Percentiles rank a stretch among this genome's conserved stretches.
Conservation (phyloP, 2,797 vertebrate species). For the Falco rusticolus region DNA sequence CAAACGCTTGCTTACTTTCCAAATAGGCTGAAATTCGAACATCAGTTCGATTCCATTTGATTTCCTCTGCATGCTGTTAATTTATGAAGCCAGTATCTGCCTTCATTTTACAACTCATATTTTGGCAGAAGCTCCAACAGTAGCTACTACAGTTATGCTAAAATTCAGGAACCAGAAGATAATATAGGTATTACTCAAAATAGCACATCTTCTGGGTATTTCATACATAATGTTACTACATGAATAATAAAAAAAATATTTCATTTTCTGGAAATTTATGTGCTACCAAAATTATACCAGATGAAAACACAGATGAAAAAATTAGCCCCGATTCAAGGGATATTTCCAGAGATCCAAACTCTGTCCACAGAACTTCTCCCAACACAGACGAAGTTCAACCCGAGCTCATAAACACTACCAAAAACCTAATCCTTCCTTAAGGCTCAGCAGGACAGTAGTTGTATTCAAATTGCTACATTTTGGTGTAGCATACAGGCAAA, state of each 20-base stretch:
- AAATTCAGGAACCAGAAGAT: not conserved
- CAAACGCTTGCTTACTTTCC: not conserved
- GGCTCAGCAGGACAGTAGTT: not conserved
- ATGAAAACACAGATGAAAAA: not conserved
- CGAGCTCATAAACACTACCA: not conserved
- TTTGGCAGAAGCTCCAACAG: not conserved
- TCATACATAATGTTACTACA: not conserved
- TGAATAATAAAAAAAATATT: not conserved
- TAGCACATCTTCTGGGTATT: not conserved
- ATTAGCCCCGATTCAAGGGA: not conserved
- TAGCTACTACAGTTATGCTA: not conserved
- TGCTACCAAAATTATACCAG: fast-evolving
- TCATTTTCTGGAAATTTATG: not conserved
- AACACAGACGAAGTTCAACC: fast-evolving
- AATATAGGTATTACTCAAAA: not conserved
- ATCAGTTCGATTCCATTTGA: not conserved
- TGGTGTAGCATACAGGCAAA: not conserved
- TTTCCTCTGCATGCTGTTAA: not conserved
- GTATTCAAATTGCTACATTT: not conserved
- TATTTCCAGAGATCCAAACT: not conserved
- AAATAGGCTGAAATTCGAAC: not conserved
- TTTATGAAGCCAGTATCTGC: not conserved
- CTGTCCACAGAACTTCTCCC: not conserved
- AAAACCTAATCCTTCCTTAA: not conserved
- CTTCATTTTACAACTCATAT: not conserved